These are phyloP conservation scores for Nezara viridula DNA, from an alignment of 2,888 invertebrate species.

Conservation along the genomic window DNA sequence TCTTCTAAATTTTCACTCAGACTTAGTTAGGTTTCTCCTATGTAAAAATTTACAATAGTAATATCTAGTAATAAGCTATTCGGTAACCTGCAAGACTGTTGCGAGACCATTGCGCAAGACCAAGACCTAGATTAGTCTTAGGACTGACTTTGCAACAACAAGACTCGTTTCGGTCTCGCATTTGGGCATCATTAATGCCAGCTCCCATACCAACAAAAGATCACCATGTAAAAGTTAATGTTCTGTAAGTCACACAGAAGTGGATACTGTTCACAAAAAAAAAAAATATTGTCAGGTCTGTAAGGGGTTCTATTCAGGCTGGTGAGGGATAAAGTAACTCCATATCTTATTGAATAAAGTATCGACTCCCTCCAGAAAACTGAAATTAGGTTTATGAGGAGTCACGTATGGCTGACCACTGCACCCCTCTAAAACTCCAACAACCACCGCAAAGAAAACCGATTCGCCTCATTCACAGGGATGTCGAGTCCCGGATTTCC, in stretches of 20 bases:
- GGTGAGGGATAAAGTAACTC: slow-evolving; percentile 7
- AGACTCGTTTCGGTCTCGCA: too few species aligned
- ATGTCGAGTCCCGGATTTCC: neutral
- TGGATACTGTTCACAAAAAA: neutral
- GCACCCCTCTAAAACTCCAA: neutral
- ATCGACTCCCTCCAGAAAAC: neutral
- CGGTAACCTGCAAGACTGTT: too few species aligned
- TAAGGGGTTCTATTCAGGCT: neutral
- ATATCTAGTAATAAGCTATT: too few species aligned
- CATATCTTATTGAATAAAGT: slow-evolving; percentile 19
- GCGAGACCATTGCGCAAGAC: too few species aligned
- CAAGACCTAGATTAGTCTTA: too few species aligned
- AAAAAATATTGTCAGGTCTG: neutral
- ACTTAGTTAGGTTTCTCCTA: too few species aligned
- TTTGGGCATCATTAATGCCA: too few species aligned
- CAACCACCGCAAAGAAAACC: neutral
- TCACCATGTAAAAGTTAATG: neutral
- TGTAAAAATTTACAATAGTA: too few species aligned
- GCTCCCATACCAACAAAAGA: too few species aligned
- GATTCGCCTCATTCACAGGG: neutral
- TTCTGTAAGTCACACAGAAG: neutral
- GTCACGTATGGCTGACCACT: slow-evolving; percentile 28
- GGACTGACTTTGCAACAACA: too few species aligned
- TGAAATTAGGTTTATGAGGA: slow-evolving; percentile 32
- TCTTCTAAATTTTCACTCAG: too few species aligned